Evolutionary conservation across 1,140 invertebrate species (phyloP), one percentile per base, ranked within the genome.

Genomic region (Drosophila arawakana): DNA sequence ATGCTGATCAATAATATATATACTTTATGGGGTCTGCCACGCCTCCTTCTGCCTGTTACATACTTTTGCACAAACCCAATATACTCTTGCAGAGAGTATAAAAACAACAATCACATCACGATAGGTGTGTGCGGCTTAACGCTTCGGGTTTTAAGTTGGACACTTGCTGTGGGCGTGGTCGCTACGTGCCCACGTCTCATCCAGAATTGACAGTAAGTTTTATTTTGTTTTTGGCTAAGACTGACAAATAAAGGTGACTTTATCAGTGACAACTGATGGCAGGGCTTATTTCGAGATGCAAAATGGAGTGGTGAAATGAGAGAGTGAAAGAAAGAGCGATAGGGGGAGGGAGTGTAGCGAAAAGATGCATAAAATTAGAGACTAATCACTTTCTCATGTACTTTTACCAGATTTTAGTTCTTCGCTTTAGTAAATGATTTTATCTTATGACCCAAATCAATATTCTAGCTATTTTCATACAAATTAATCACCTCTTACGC

Each of bases 81-180:
- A n/a, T n/a, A n/a, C n/a, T n/a, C n/a, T n/a, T n/a, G n/a, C n/a
- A n/a, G n/a, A n/a, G n/a, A n/a, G n/a, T n/a, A n/a, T n/a, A n/a
- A 74, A 35, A 63, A 66, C 61, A 44, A 80, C 44, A n/a, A 74
- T 62, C 75, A 67, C 58, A 59, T 72, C 76, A 66, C 73, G 77
- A 78, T 89, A 89, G 84, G 84, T 89, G 84, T 89, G 84, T 89
- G 84, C 80, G 84, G 84, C 84, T 89, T 89, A 89, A 84, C 84
- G 84, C 84, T 80, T 88, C 43, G 55, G 73, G 47, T 66, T 72
- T 30, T 79, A 61, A 58, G 25, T 61, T 71, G 67, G 60, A 58
- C 73, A 62, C n/a, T 37, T 25, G 6, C 39, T 25, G 54, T 50
- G 72, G 60, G 66, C 59, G 57, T 76, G 75, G 76, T 18, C 63